Percentiles rank a stretch among this genome's conserved stretches.
These are phyloP conservation scores for Pogonomyrmex californicus DNA, from an alignment of 1,140 invertebrate species.

Conservation along the genomic window DNA sequence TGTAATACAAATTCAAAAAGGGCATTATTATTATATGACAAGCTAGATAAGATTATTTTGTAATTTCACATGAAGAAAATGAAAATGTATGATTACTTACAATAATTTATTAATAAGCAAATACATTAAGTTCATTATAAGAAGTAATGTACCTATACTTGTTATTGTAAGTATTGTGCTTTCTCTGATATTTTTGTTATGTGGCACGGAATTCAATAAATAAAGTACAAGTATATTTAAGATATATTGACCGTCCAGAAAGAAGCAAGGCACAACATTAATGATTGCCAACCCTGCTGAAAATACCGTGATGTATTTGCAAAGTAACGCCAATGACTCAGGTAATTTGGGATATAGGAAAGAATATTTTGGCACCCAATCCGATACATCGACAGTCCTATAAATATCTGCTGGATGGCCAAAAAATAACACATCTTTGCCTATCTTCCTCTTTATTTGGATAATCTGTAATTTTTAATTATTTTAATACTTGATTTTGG, in stretches of 20 bases:
- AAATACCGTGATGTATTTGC: conserved; percentile 94
- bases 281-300: conserved; percentile 96
- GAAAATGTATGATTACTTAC: conserved; percentile 67
- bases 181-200: conserved; percentile 85
- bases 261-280: conserved; percentile 97
- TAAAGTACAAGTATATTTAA: conserved; percentile 88
- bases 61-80: conserved; percentile 61
- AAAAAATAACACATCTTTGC: conserved; percentile 91
- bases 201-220: conserved; percentile 85
- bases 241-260: conserved; percentile 97
- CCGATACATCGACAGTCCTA: conserved; percentile 90
- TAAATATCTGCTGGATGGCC: conserved; percentile 92
- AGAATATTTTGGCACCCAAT: conserved; percentile 92
- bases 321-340: conserved; percentile 89
- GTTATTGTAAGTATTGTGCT: conserved; percentile 87
- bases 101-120: conserved; percentile 80
- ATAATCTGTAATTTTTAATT: conserved; percentile 83
- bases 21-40: conserved; percentile 59
- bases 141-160: conserved; percentile 87
- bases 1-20: conserved; percentile 49
- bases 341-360: conserved; percentile 91
- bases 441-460: conserved; percentile 89
- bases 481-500: conserved; percentile 23
- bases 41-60: conserved; percentile 43
- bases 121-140: conserved; percentile 84